phyloP scores from a whole-genome alignment of 2,888 invertebrate species.

The Amphipoea lucens region DNA sequence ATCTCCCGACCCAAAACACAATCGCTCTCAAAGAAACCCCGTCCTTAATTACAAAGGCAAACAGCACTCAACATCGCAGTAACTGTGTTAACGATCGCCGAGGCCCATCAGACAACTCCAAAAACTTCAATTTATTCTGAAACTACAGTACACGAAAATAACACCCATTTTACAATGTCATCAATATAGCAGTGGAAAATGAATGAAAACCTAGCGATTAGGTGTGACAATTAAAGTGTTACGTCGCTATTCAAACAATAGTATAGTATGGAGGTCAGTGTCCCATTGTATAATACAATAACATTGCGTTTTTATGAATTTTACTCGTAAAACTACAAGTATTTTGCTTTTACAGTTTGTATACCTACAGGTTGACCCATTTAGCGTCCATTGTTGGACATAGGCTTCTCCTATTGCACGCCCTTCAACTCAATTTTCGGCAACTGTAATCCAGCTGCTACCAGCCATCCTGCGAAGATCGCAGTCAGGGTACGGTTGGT shows the following conservation, averaged over 20 bases:
- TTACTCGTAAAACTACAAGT: conserved; percentile 33
- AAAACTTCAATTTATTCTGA: conserved; percentile 31
- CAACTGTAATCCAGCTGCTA: not conserved
- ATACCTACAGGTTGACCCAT: not conserved
- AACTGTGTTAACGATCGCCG: conserved; percentile 62
- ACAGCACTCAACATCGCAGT: conserved; percentile 54
- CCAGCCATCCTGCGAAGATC: not conserved
- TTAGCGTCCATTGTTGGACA: not conserved
- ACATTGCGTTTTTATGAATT: conserved; percentile 57
- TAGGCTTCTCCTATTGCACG: not conserved
- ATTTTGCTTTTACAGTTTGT: conserved; percentile 15
- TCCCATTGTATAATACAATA: conserved; percentile 65
- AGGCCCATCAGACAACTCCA: conserved; percentile 35
- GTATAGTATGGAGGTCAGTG: conserved; percentile 61
- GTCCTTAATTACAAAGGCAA: conserved; percentile 65
- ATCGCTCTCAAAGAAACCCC: conserved; percentile 56
- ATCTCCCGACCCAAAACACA: conserved; percentile 31
- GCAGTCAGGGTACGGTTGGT: not conserved
- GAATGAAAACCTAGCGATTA: conserved; percentile 66
- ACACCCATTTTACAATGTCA: conserved; percentile 26
- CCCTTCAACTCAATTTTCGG: not conserved
- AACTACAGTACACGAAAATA: conserved; percentile 24
- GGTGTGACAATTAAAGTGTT: conserved; percentile 63
- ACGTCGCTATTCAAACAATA: conserved; percentile 61
- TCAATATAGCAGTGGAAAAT: conserved; percentile 41